These are phyloP conservation scores for Etheostoma nigrum DNA, from an alignment of 2,797 vertebrate genomes.

Conservation along the genomic window DNA sequence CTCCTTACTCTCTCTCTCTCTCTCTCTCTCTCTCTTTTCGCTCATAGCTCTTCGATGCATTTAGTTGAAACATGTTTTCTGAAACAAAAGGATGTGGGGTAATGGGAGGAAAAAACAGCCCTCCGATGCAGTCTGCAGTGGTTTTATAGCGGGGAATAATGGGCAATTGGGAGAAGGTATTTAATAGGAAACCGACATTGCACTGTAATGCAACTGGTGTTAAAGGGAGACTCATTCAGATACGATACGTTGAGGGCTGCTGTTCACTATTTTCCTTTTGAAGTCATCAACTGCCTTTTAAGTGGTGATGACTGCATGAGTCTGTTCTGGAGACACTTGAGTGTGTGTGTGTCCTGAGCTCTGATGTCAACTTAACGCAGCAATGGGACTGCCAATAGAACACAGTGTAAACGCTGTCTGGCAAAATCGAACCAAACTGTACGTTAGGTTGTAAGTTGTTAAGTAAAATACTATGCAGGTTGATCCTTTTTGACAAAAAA, in stretches of 20 bases:
- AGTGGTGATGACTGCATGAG: slow-evolving; percentile 65
- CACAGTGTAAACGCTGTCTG: slow-evolving; percentile 13
- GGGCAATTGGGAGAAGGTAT: slow-evolving; percentile 88
- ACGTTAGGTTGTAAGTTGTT: neutral
- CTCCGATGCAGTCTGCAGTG: slow-evolving; percentile 81
- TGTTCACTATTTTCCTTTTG: slow-evolving; percentile 66
- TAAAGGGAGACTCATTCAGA: slow-evolving; percentile 73
- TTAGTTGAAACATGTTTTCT: slow-evolving; percentile 87
- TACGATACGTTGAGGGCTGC: slow-evolving; percentile 55
- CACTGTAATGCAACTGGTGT: slow-evolving; percentile 80
- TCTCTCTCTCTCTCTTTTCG: slow-evolving; percentile 21
- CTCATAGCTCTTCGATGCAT: slow-evolving; percentile 70
- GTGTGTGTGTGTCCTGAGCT: slow-evolving; percentile 45
- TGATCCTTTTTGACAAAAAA: neutral
- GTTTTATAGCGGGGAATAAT: slow-evolving; percentile 89
- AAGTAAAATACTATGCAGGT: neutral
- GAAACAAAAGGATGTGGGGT: slow-evolving; percentile 83
- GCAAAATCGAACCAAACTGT: slow-evolving; percentile 5
- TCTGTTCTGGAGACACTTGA: slow-evolving; percentile 55
- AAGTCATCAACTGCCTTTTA: slow-evolving; percentile 65
- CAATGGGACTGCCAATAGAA: slow-evolving; percentile 18
- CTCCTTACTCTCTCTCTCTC: slow-evolving; percentile 29
- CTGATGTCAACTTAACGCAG: slow-evolving; percentile 38
- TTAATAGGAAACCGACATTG: slow-evolving; percentile 86
- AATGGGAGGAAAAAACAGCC: slow-evolving; percentile 77